A percentile compares a stretch with the other conserved stretches of the same genome.
These are phyloP conservation scores for Melipona bicolor DNA, from an alignment of 2,888 invertebrate genomes.

Conservation along the genomic window DNA sequence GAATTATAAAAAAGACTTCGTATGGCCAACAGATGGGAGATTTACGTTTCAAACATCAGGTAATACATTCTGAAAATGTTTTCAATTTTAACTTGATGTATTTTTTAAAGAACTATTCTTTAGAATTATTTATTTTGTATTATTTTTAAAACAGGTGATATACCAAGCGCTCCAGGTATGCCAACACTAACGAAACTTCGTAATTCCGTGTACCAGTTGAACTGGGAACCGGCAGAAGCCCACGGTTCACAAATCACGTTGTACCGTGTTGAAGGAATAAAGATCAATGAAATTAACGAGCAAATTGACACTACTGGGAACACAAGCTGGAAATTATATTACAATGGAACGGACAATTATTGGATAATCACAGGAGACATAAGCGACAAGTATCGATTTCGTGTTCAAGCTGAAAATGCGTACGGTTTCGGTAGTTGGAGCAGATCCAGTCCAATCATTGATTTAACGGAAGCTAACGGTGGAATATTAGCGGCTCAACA, in stretches of 20 bases:
- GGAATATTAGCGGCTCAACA: slow-evolving; percentile 84
- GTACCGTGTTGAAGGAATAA: slow-evolving; percentile 91
- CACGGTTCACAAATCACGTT: slow-evolving; percentile 91
- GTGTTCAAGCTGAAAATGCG: slow-evolving; percentile 91
- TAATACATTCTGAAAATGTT: slow-evolving; percentile 78
- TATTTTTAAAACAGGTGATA: slow-evolving; percentile 86
- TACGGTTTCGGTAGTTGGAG: slow-evolving; percentile 94
- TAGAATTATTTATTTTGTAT: slow-evolving; percentile 1
- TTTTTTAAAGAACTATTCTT: background rate
- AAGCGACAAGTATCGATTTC: slow-evolving; percentile 89
- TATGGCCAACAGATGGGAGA: slow-evolving; percentile 90
- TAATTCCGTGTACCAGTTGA: slow-evolving; percentile 90
- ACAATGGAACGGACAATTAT: slow-evolving; percentile 92
- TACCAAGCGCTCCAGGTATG: slow-evolving; percentile 91
- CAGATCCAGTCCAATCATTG: slow-evolving; percentile 87
- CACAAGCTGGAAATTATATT: slow-evolving; percentile 87
- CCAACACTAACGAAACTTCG: slow-evolving; percentile 91
- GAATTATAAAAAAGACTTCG: slow-evolving; percentile 86
- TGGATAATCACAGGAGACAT: slow-evolving; percentile 89
- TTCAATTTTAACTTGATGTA: background rate
- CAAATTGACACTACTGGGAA: slow-evolving; percentile 50
- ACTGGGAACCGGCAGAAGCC: slow-evolving; percentile 91
- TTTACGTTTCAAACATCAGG: slow-evolving; percentile 92
- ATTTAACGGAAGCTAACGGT: slow-evolving; percentile 85
- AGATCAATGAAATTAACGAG: slow-evolving; percentile 72